Evolutionary conservation across 2,888 invertebrate species (phyloP), one percentile per base, ranked within the genome.

Genomic region (Sycophila texana): DNA sequence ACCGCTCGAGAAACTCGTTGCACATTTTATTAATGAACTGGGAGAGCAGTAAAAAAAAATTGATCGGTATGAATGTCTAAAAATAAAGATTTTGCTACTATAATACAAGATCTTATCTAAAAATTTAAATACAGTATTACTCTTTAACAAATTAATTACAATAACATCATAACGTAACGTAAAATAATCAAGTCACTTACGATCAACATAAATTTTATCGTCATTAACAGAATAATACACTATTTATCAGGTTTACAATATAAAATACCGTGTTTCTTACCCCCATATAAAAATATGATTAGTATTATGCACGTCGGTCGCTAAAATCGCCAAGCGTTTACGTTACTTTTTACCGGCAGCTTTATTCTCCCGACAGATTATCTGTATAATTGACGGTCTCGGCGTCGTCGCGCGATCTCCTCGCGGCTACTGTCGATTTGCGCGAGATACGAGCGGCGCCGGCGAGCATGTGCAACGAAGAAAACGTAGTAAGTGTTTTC

Each of bases 371-470:
- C 51, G 22, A 16, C 10, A 30, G 65, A 72, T 66, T 66, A 72
- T 75, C 60, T 18, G 26, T n/a, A 58, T 71, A 77, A 77, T 77
- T 72, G 65, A 71, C 18, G 58, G 61, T 49, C 30, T 22, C n/a
- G 57, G 57, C 39, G 20, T 63, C 68, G 22, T 20, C 58, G 58
- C 39, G 53, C 13, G 57, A 57, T 18, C 39, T 70, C n/a, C 63
- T 55, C 49, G 57, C 22, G 30, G 65, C 53, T 72, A 61, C 66
- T 14, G 71, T 66, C 58, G 70, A 77, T 30, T 20, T 30, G 39
- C 61, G 10, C 51, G 57, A 71, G 57, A 57, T 30, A 39, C 39
- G 39, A 39, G 10, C 61, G 13, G 26, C 20, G 49, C 18, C 57
- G 39, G 20, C 57, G 65, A 20, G n/a, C 18, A 55, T 39, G 18